Evolutionary conservation across 92 coral and sea anemone species (phyloP).

Genomic region (Palythoa grandis): DNA sequence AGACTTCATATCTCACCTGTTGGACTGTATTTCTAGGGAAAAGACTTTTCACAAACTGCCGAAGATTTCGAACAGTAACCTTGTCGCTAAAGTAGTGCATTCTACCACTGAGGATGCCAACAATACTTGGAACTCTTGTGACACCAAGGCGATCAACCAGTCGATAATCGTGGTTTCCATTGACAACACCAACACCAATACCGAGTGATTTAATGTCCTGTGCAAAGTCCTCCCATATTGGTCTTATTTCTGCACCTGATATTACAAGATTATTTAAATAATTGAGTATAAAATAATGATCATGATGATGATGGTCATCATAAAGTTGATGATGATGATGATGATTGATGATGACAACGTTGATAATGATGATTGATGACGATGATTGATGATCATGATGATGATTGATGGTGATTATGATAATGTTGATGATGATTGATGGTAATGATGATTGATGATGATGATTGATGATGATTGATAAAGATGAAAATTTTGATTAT

Average conservation of each 20-base stretch:
- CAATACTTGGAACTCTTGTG: conserved; percentile 79
- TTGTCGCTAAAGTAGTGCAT: conserved; percentile 62
- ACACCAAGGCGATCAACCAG: conserved; percentile 70
- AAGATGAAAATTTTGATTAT: no score
- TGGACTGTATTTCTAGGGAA: conserved; percentile 71
- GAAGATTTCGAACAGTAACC: conserved; percentile 63
- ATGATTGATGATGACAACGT: no score
- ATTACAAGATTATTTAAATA: neutral
- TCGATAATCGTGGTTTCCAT: conserved; percentile 76
- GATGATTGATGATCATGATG: no score
- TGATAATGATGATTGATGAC: no score
- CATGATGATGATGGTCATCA: no score
- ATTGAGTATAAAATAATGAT: no score
- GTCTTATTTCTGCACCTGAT: conserved; percentile 81
- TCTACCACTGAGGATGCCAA: conserved; percentile 84
- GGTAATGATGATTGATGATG: no score
- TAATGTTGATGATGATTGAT: no score
- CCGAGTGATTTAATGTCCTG: conserved; percentile 77
- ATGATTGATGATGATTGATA: no score
- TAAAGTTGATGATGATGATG: no score
- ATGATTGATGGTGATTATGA: no score
- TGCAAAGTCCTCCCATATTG: conserved; percentile 75
- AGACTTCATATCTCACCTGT: conserved; percentile 53
- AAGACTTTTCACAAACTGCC: conserved; percentile 70
- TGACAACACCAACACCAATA: conserved; percentile 77